Conservation (phyloP, 2,113 vertebrate genomes). For the Heterochromis multidens region DNA sequence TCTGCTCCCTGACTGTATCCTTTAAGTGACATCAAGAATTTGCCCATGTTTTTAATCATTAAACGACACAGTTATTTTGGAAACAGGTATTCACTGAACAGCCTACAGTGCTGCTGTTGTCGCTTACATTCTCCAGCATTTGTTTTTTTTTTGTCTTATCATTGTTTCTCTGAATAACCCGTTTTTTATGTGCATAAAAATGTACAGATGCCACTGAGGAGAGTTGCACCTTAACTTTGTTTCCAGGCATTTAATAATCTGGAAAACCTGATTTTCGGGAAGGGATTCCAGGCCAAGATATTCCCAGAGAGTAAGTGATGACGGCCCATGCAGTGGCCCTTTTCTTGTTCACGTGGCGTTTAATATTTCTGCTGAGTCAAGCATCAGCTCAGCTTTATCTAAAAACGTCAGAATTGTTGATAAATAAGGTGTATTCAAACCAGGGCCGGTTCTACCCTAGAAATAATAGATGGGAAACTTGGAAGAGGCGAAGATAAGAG, state of each 20-base stretch:
- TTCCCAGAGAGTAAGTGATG: slow-evolving; percentile 91
- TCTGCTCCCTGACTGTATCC: slow-evolving; percentile 98
- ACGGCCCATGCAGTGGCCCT: not conserved
- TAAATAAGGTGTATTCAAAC: not conserved
- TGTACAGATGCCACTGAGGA: not conserved
- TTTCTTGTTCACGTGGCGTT: not conserved
- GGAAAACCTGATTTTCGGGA: slow-evolving; percentile 94
- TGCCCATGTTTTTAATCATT: not conserved
- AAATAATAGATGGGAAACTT: not conserved
- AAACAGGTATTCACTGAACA: not conserved
- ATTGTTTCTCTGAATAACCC: not conserved
- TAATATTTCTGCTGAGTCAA: not conserved
- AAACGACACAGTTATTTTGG: not conserved
- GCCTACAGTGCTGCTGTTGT: not conserved
- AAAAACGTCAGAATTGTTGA: not conserved
- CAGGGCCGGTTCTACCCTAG: not conserved
- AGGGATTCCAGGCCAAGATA: slow-evolving; percentile 96
- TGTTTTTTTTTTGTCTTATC: not conserved
- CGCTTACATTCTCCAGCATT: not conserved
- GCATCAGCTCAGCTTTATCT: not conserved
- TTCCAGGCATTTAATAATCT: slow-evolving; percentile 93
- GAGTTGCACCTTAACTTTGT: slow-evolving; percentile 68
- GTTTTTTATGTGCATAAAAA: not conserved
- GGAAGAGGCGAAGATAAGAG: not conserved
- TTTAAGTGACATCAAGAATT: slow-evolving; percentile 22